Percentiles rank a stretch among this genome's conserved stretches.
These are phyloP conservation scores for Cyphomyrus discorhynchus DNA, from an alignment of 2,113 vertebrate genomes.

Conservation along the genomic window DNA sequence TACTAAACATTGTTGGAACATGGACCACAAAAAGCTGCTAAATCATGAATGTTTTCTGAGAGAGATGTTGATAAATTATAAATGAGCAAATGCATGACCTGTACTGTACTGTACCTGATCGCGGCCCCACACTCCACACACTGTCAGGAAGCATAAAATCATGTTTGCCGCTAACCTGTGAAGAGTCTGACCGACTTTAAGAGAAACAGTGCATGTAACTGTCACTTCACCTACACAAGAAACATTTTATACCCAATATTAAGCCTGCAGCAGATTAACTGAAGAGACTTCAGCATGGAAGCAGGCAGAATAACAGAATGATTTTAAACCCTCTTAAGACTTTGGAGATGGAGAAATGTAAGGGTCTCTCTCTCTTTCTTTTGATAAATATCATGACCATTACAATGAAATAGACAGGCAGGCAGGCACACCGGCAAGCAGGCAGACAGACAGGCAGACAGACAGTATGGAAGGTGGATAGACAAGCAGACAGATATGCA, in stretches of 20 bases:
- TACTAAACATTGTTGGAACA: constrained; percentile 4
- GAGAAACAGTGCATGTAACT: constrained; percentile 24
- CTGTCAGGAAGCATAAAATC: constrained; percentile 34
- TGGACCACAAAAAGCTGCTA: background rate
- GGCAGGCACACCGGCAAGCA: background rate
- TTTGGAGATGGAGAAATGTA: background rate
- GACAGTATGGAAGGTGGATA: background rate
- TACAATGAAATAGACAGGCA: background rate
- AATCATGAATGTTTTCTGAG: constrained; percentile 14
- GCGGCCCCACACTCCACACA: constrained; percentile 18
- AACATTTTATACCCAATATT: constrained; percentile 16
- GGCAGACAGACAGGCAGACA: background rate
- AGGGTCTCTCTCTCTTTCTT: background rate
- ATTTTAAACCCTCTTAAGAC: background rate
- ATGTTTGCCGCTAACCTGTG: constrained; percentile 8
- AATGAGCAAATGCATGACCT: background rate
- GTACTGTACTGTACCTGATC: constrained; percentile 6
- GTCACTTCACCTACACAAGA: constrained; percentile 23
- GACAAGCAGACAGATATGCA: background rate
- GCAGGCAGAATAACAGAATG: constrained; percentile 33
- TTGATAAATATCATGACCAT: background rate
- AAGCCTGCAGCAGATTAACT: constrained; percentile 10
- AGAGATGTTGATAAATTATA: constrained; percentile 28
- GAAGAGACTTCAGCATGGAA: constrained; percentile 18
- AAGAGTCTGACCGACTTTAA: constrained; percentile 19